Evolutionary conservation across 2,888 invertebrate genomes (phyloP), one percentile per base, ranked within the genome.

Genomic region (Stenurella melanura): DNA sequence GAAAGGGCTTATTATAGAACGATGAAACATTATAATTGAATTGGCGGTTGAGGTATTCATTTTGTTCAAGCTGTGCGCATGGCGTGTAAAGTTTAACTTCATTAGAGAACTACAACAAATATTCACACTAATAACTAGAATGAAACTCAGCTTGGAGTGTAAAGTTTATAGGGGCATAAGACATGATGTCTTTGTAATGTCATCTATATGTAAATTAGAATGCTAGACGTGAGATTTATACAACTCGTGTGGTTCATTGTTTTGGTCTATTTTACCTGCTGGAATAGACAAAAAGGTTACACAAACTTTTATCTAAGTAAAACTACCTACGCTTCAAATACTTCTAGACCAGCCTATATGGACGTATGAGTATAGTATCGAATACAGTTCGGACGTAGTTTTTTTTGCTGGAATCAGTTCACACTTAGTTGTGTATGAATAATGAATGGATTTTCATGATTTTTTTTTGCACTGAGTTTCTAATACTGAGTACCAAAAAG

Each of bases 101-200:
- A 72, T 72, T 72, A 63, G 63, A 61, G 72, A 72, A 72, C 21
- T 34, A 54, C 72, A 61, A 60, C 61, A 72, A 63, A 63, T 72
- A 72, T 17, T 18, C 63, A 54, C 63, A 30, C 26, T 72, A 72
- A 72, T 63, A 72, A 72, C 63, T 60, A 18, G 21, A 70, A 72
- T 61, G 72, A 72, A 50, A 72, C 50, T 26, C 17, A 50, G 72
- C 38, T 17, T 42, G 61, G 15, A 42, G 70, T 71, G 60, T 26
- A 63, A 72, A 63, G 63, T 72, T 61, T 72, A 72, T 50, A 30
- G 54, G 72, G 63, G 38, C 21, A 70, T 58, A 70, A 70, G 60
- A 60, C 60, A 42, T 42, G 57, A 26, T 34, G 69, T 58, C 58
- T 58, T 38, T 70, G 69, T 70, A 38, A 38, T 58, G 57, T n/a